phyloP scores from a whole-genome alignment of 2,888 invertebrate genomes.

The Melieria omissa region DNA sequence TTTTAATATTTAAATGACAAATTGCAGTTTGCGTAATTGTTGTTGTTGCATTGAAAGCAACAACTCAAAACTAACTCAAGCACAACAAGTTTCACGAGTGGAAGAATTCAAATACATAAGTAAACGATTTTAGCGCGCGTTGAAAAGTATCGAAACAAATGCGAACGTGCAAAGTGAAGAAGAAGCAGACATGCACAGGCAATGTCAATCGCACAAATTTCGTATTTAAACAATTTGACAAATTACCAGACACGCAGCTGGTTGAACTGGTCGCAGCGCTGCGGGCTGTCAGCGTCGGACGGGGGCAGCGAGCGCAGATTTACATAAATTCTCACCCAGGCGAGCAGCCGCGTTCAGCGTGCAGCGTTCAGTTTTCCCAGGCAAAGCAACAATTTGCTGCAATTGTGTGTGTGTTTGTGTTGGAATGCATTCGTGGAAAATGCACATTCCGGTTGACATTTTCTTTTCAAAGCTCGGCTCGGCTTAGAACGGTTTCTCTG shows the following conservation, averaged over 20 bases:
- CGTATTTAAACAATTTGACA: constrained; percentile 64
- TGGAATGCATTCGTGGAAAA: neutral
- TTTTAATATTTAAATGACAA: too few relatives aligned
- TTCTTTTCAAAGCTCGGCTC: neutral
- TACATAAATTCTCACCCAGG: constrained; percentile 26
- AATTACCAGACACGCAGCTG: constrained; percentile 54
- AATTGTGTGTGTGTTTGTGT: neutral
- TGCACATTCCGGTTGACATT: neutral
- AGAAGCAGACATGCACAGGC: constrained; percentile 21
- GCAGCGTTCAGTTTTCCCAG: constrained; percentile 9
- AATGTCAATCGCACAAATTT: constrained; percentile 58
- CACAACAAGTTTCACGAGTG: constrained; percentile 13
- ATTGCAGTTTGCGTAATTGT: too few relatives aligned
- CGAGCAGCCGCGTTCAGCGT: neutral
- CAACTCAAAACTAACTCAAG: neutral
- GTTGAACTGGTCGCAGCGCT: constrained; percentile 42
- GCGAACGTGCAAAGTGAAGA: neutral
- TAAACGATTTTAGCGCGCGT: constrained; percentile 30
- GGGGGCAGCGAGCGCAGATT: neutral
- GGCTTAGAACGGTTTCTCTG: constrained; percentile 23
- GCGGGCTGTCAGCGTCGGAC: too few relatives aligned
- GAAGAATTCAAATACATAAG: constrained; percentile 9
- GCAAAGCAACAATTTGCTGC: neutral
- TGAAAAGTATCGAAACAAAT: neutral
- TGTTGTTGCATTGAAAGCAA: neutral